Evolutionary conservation across 2,888 invertebrate genomes (phyloP).

Genomic region (Mesorhabditis sp.): DNA sequence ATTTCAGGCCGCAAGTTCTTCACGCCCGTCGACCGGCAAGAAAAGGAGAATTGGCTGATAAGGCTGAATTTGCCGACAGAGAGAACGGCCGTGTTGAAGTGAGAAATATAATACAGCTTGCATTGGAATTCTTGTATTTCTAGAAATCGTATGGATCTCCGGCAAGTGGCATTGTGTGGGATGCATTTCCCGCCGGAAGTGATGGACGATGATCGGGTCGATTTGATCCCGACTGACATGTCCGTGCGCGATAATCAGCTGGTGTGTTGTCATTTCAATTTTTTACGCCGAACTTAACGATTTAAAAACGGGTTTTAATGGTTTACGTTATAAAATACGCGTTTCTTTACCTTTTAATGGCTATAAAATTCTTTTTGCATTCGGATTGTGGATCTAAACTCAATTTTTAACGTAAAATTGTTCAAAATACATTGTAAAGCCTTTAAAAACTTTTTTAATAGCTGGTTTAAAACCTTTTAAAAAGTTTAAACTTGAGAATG

Average conservation of each 20-base stretch:
- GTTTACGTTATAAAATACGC: too few species aligned
- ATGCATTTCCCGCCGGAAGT: background rate
- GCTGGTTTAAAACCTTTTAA: too few species aligned
- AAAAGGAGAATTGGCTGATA: constrained; percentile 1
- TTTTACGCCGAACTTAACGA: too few species aligned
- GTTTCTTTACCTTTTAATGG: too few species aligned
- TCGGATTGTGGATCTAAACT: too few species aligned
- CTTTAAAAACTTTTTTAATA: too few species aligned
- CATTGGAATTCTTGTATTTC: background rate
- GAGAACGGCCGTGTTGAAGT: background rate
- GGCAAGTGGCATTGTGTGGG: background rate
- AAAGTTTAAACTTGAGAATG: too few species aligned
- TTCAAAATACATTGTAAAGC: too few species aligned
- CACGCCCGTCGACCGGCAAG: background rate
- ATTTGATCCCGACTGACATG: background rate
- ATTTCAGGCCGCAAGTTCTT: background rate
- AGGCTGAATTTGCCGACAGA: background rate
- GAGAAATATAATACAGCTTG: background rate
- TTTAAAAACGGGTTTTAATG: too few species aligned
- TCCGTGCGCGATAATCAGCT: background rate
- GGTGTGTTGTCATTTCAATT: too few species aligned
- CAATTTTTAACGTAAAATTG: too few species aligned
- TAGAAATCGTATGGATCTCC: constrained; percentile 4
- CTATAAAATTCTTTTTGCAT: too few species aligned
- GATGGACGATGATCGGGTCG: background rate